These are phyloP conservation scores for Microcebus tavaratra DNA, from an alignment of 2,113 vertebrate genomes.

Conservation along the genomic window DNA sequence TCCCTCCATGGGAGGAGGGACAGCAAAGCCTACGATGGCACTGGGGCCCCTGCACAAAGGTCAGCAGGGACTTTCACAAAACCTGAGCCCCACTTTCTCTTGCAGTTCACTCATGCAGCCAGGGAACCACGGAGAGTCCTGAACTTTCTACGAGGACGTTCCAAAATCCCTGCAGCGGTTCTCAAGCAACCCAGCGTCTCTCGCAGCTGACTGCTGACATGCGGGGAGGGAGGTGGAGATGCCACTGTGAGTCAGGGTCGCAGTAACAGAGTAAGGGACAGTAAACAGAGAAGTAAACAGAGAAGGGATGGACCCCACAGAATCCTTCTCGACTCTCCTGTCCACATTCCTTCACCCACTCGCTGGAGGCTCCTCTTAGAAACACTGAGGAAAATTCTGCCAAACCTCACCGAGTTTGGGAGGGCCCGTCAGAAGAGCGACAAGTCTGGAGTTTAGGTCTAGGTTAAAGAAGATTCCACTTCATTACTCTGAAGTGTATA, in stretches of 20 bases:
- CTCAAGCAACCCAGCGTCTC: not conserved
- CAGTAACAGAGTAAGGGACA: too few species aligned
- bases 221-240: not conserved
- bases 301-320: not conserved
- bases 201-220: not conserved
- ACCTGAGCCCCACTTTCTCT: fast-evolving
- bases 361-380: not conserved
- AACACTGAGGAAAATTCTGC: not conserved
- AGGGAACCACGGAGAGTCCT: not conserved
- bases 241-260: not conserved
- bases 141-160: not conserved
- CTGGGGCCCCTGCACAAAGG: not conserved
- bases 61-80: not conserved
- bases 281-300: not conserved
- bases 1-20: fast-evolving
- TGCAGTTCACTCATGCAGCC: too few species aligned
- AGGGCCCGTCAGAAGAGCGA: not conserved
- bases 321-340: not conserved
- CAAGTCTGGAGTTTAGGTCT: not conserved
- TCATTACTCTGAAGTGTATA: not conserved
- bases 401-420: not conserved
- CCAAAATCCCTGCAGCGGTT: not conserved
- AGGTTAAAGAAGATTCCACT: not conserved
- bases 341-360: not conserved
- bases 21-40: fast-evolving